phyloP scores from a whole-genome alignment of 2,888 invertebrate genomes.

The Amphipoea oculea region DNA sequence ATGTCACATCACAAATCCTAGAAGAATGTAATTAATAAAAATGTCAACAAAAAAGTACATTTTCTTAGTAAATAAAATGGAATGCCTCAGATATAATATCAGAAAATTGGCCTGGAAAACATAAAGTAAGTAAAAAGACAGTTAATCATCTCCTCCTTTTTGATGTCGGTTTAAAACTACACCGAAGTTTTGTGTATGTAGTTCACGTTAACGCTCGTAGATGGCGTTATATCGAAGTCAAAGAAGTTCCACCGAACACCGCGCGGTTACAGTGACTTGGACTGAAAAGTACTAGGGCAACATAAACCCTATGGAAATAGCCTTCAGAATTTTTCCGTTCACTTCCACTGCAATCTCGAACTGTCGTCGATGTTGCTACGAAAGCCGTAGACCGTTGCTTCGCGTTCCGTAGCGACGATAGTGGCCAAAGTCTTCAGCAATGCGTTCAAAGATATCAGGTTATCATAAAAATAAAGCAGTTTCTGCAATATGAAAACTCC shows the following conservation, averaged over 20 bases:
- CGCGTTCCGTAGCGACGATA: slow-evolving; percentile 26
- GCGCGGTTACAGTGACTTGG: background rate
- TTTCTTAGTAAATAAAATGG: background rate
- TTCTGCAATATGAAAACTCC: background rate
- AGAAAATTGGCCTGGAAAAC: background rate
- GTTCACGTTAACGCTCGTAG: background rate
- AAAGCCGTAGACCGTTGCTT: slow-evolving; percentile 17
- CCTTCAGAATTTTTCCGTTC: background rate
- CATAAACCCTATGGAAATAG: background rate
- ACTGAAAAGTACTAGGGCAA: background rate
- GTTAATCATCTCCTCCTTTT: background rate
- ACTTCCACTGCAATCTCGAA: background rate
- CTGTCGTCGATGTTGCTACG: background rate
- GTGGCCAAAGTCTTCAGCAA: slow-evolving; percentile 21
- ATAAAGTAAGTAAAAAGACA: background rate
- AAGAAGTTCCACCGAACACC: background rate
- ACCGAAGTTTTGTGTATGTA: background rate
- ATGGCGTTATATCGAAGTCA: background rate
- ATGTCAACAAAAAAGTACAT: background rate
- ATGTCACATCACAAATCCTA: background rate
- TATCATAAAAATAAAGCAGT: slow-evolving; percentile 6
- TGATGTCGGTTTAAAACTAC: background rate
- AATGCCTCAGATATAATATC: too few relatives aligned
- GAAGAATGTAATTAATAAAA: background rate
- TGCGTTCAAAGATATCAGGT: slow-evolving; percentile 17